Evolutionary conservation across 2,797 vertebrate species (phyloP), one percentile per base, ranked within the genome.

Genomic region (Scolopax rusticola): DNA sequence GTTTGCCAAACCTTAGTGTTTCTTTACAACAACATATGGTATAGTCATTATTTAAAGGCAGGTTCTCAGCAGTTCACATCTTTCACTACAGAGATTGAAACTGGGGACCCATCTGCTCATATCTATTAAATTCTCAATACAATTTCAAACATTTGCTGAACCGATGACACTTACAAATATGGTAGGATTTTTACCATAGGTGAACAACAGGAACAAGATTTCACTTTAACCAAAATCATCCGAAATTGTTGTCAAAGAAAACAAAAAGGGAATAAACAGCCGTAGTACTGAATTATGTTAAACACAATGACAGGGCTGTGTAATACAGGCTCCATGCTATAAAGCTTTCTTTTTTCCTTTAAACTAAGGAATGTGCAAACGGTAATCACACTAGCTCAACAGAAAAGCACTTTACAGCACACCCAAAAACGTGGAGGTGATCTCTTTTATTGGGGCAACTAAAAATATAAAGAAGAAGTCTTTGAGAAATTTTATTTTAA

Each of bases 401-500:
- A 94, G 87, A 92, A 78, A 96, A 85, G 76, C 69, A 84, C 41
- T 94, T 97, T 95, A 95, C 67, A 95, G 84, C n/a, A 76, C 73
- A 87, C 65, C 59, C 78, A 65, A 89, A 89, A 94, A 88, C 2
- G 28, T 90, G 47, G 63, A 95, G 90, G 90, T 95, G 93, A 95
- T 81, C 70, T 85, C 57, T 95, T 97, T 97, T 95, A 97, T 94
- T 92, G 80, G 84, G 81, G 89, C 40, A 93, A 81, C 77, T 60
- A 87, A 89, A 96, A 95, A 93, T 95, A 88, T 85, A 97, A 96
- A 95, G 93, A 84, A 91, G 93, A 75, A 69, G 68, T 64, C 80
- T 89, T 93, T 93, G 90, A 95, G 84, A 93, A 92, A 97, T 97
- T 95, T 96, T 95, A 95, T 97, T 97, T 95, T 92, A 95, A 97